Conservation (phyloP, 2,888 invertebrate species). For the Dendrolimus pini region DNA sequence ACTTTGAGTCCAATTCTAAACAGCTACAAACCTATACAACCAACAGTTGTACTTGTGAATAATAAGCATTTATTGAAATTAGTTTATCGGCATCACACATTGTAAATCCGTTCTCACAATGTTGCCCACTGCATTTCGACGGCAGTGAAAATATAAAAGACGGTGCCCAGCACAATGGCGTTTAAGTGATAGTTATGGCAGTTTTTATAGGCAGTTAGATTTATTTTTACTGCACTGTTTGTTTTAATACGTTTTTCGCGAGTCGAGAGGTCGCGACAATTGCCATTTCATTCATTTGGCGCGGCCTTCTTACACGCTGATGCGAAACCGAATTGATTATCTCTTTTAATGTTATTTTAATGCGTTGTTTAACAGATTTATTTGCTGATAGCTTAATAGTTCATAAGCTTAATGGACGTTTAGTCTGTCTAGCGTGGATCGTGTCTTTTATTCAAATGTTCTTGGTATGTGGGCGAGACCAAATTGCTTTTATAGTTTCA, state of each 20-base stretch:
- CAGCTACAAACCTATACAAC: too few relatives aligned
- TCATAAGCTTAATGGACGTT: constrained; percentile 19
- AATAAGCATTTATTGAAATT: constrained; percentile 14
- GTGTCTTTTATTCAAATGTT: constrained; percentile 11
- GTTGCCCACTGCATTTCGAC: constrained; percentile 45
- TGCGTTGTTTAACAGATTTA: constrained; percentile 14
- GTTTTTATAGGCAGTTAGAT: constrained; percentile 76
- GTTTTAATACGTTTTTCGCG: constrained; percentile 72
- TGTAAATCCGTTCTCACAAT: constrained; percentile 35
- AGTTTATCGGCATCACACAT: constrained; percentile 33
- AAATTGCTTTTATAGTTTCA: constrained; percentile 7
- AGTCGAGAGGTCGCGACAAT: constrained; percentile 58
- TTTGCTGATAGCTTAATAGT: constrained; percentile 24
- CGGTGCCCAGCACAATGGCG: constrained; percentile 57
- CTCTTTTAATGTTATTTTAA: constrained; percentile 28
- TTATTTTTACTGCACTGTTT: constrained; percentile 76
- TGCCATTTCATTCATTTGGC: constrained; percentile 51
- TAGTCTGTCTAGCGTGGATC: constrained; percentile 14
- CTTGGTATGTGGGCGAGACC: constrained; percentile 14
- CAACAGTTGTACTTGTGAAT: too few relatives aligned
- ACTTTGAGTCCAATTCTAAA: too few relatives aligned
- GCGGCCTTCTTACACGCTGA: constrained; percentile 29
- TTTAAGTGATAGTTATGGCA: constrained; percentile 77
- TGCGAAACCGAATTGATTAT: constrained; percentile 30
- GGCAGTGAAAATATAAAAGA: constrained; percentile 51